A percentile compares a stretch with the other conserved stretches of the same genome.
These are phyloP conservation scores for Sarcophaga variegata DNA, from an alignment of 2,888 invertebrate species.

Conservation along the genomic window DNA sequence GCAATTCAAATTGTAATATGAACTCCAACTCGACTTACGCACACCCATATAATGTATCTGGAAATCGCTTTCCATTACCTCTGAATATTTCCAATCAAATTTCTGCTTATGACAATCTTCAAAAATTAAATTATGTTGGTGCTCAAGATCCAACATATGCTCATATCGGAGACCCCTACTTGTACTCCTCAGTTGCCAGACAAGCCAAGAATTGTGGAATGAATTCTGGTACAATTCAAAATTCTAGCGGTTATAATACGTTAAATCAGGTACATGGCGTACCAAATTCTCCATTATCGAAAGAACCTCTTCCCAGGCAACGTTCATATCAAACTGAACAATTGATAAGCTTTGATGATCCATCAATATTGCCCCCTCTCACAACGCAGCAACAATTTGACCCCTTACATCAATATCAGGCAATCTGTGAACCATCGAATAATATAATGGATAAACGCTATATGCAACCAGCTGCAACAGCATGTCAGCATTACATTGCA, in stretches of 20 bases:
- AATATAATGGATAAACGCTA: constrained; percentile 44
- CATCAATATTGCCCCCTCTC: constrained; percentile 44
- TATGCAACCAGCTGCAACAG: neutral
- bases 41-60: constrained; percentile 80
- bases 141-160: constrained; percentile 70
- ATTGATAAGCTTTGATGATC: constrained; percentile 80
- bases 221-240: constrained; percentile 1
- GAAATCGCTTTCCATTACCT: constrained; percentile 81
- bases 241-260: constrained; percentile 19
- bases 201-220: constrained; percentile 35
- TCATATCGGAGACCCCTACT: constrained; percentile 71
- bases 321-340: constrained; percentile 78
- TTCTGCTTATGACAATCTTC: constrained; percentile 72
- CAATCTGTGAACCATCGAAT: constrained; percentile 27
- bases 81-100: constrained; percentile 80
- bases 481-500: constrained; percentile 1
- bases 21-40: constrained; percentile 71
- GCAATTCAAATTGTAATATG: constrained; percentile 42
- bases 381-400: constrained; percentile 70
- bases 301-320: constrained; percentile 74
- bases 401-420: constrained; percentile 10
- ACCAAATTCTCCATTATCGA: constrained; percentile 52
- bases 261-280: constrained; percentile 1
- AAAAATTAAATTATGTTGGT: constrained; percentile 49
- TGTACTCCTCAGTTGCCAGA: constrained; percentile 74